Base-by-base conservation (phyloP, 2,888 invertebrate genomes). In the Fabriciana adippe region DNA sequence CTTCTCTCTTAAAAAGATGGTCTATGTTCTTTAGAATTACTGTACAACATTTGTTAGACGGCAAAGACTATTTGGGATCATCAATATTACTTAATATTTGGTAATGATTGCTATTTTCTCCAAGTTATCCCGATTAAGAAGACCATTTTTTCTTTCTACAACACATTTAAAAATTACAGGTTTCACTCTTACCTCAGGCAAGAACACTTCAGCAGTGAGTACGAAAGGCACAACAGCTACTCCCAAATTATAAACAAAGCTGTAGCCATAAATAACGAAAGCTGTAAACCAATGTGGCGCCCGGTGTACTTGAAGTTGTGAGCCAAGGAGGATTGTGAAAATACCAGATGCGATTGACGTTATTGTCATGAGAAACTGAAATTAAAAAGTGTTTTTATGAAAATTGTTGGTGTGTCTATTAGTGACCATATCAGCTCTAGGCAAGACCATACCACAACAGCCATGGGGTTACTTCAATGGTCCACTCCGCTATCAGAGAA, bases 201-300 rank as follows among this genome's bases (percentile, higher is more conserved):
- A 75, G 68, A 93, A 93, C 6, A 92, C 81, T 74, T 93, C 93
- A 18, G 91, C 87, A 18, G 88, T 79, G 14, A 93, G 75, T 0
- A 93, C 88, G 45, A 87, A 92, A 0, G 93, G 92, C 6, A 93
- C 86, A 0, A 89, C 85, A 1, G 89, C 91, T 0, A 88, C 85
- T 0, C 93, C 93, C 0, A 92, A 67, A 21, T 91, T 91, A 71
- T 86, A 93, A 0, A 87, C 80, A 50, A 93, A 88, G 48, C 87
- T 80, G 76, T 85, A 89, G 0, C 75, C 68, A 65, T 88, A 89
- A 63, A 90, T 87, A 18, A 86, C 66, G 54, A 83, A 66, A 0
- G 84, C 86, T 0, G 89, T 88, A 66, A 83, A 78, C 87, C 87
- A 88, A 53, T 84, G 82, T 0, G 90, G 87, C 0, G 82, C 88